phyloP scores from a whole-genome alignment of 2,888 invertebrate genomes.

The Lepidochrysops patricia region DNA sequence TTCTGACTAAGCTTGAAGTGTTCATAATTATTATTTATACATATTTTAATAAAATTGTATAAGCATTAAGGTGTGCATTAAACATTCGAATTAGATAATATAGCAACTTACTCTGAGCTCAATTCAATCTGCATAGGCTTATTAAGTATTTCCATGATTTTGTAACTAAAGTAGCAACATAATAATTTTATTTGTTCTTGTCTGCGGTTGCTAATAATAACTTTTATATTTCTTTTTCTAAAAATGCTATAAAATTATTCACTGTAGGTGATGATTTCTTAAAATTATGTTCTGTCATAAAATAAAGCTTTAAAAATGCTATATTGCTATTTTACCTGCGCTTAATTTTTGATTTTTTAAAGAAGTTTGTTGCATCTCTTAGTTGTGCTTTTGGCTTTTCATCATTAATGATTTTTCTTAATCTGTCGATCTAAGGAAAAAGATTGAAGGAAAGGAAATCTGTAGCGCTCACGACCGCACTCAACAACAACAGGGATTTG shows the following conservation, averaged over 20 bases:
- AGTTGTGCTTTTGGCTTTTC: conserved; percentile 44
- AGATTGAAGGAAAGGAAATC: too few species aligned
- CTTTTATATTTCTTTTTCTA: background rate
- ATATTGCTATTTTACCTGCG: too few species aligned
- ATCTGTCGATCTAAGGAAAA: conserved; percentile 42
- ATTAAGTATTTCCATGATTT: background rate
- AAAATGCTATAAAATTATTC: too few species aligned
- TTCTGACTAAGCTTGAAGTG: conserved; percentile 37
- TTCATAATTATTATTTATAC: too few species aligned
- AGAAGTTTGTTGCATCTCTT: conserved; percentile 49
- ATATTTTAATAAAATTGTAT: too few species aligned
- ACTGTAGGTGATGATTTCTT: too few species aligned
- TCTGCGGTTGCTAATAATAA: conserved; percentile 16
- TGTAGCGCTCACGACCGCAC: too few species aligned
- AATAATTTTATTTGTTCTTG: conserved; percentile 29
- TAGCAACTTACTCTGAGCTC: conserved; percentile 38
- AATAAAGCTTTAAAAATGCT: too few species aligned
- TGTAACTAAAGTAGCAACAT: conserved; percentile 39
- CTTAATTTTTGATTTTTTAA: conserved; percentile 31
- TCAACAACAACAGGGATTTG: too few species aligned
- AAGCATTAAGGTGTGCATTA: background rate
- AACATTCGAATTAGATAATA: background rate
- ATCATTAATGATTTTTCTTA: conserved; percentile 46
- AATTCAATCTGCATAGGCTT: conserved; percentile 28
- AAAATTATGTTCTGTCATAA: background rate